These are phyloP conservation scores for Hipparchia sbordonii DNA, from an alignment of 2,888 invertebrate genomes.

Conservation along the genomic window DNA sequence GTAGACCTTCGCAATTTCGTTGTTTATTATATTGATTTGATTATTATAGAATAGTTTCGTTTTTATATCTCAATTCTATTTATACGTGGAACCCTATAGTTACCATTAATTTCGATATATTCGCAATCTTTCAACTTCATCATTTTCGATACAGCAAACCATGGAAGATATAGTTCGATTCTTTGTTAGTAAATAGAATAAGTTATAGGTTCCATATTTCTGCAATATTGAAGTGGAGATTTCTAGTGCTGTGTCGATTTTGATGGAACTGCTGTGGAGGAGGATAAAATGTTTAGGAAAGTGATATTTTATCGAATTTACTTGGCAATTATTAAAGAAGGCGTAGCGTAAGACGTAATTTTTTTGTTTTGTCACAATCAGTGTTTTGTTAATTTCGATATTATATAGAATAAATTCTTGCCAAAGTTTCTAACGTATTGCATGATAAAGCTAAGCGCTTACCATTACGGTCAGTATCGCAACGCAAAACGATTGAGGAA, in stretches of 20 bases:
- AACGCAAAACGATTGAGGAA: too few relatives aligned
- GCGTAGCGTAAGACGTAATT: conserved; percentile 44
- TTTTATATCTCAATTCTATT: conserved; percentile 46
- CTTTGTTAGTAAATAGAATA: neutral
- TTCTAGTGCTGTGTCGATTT: conserved; percentile 39
- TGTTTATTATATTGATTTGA: conserved; percentile 17
- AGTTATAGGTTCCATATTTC: conserved; percentile 19
- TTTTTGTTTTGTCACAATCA: conserved; percentile 50
- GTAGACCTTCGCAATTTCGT: neutral
- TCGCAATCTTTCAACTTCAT: conserved; percentile 34
- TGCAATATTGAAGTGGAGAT: conserved; percentile 7
- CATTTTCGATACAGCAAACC: conserved; percentile 33
- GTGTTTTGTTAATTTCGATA: conserved; percentile 40
- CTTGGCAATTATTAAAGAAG: conserved; percentile 60
- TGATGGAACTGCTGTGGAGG: conserved; percentile 35
- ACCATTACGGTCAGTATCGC: neutral
- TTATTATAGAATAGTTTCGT: conserved; percentile 41
- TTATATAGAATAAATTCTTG: conserved; percentile 52
- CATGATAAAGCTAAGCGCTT: conserved; percentile 6
- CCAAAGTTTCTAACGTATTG: conserved; percentile 56
- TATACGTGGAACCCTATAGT: conserved; percentile 45
- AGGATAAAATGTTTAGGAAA: conserved; percentile 48
- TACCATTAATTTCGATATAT: conserved; percentile 48
- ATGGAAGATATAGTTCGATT: neutral
- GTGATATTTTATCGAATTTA: conserved; percentile 80